Evolutionary conservation across 1,140 invertebrate species (phyloP).

Genomic region (Venustaconcha ellipsiformis): DNA sequence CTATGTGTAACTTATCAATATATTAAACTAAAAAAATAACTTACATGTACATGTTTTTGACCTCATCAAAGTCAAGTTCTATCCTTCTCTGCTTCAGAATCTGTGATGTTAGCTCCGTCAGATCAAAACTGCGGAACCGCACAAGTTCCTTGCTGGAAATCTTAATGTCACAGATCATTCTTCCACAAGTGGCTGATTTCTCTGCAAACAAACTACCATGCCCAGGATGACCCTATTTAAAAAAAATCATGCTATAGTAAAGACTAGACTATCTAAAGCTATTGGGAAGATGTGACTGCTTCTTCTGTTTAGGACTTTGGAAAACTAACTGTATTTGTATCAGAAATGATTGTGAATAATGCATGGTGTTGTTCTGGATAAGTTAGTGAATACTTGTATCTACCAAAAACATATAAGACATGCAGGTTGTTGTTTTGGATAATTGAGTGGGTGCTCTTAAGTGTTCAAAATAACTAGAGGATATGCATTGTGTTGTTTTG

Average conservation of each 20-base stretch:
- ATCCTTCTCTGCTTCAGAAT: constrained; percentile 68
- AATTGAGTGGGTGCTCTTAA: no score
- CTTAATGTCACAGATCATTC: constrained; percentile 94
- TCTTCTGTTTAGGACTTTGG: no score
- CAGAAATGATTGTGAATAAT: no score
- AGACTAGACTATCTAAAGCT: not conserved
- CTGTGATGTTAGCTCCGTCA: constrained; percentile 83
- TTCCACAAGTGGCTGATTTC: constrained; percentile 77
- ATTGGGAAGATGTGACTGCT: no score
- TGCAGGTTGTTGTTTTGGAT: no score
- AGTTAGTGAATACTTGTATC: no score
- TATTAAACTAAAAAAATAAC: constrained; percentile 1
- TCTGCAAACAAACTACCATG: constrained; percentile 66
- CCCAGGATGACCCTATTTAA: constrained; percentile 43
- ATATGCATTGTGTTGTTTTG: no score
- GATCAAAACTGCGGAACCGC: constrained; percentile 89
- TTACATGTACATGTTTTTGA: constrained; percentile 63
- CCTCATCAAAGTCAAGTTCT: constrained; percentile 61
- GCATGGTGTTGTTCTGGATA: no score
- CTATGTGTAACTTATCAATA: no score
- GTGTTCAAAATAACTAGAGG: no score
- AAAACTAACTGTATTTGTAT: no score
- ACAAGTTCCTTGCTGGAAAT: constrained; percentile 94
- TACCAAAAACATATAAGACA: no score
- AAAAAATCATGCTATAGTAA: not conserved